A percentile compares a stretch with the other conserved stretches of the same genome.
These are phyloP conservation scores for Arothron firmamentum DNA, from an alignment of 2,113 vertebrate species.

Conservation along the genomic window DNA sequence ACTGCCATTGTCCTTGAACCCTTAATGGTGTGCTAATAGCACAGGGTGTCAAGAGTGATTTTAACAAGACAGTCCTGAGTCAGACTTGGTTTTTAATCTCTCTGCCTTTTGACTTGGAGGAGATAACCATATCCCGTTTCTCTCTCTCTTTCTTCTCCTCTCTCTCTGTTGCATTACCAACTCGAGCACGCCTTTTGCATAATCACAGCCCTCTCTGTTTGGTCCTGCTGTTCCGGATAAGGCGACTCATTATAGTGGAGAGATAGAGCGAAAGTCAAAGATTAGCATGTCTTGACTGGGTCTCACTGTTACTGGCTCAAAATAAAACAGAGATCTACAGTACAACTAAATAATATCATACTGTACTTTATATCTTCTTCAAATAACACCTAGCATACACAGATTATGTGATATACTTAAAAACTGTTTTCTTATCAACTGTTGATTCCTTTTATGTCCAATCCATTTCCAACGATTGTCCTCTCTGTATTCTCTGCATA, in stretches of 20 bases:
- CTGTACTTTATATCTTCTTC: too few relatives aligned
- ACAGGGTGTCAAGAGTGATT: conserved; percentile 63
- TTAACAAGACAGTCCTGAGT: conserved; percentile 61
- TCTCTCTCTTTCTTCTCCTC: conserved; percentile 5
- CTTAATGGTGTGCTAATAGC: conserved; percentile 67
- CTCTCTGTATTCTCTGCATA: conserved; percentile 23
- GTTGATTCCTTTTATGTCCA: neutral
- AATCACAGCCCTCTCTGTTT: conserved; percentile 59
- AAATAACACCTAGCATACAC: too few relatives aligned
- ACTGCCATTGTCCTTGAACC: conserved; percentile 70
- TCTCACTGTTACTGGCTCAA: too few relatives aligned
- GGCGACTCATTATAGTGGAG: conserved; percentile 60
- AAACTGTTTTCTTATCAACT: neutral
- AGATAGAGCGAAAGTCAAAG: neutral
- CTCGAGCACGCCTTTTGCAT: conserved; percentile 60
- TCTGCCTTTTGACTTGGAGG: conserved; percentile 46
- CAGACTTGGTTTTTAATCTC: conserved; percentile 55
- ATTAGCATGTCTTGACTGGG: neutral
- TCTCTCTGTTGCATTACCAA: conserved; percentile 54
- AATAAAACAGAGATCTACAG: too few relatives aligned
- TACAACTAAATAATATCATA: too few relatives aligned
- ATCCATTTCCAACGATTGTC: conserved; percentile 15
- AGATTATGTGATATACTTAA: too few relatives aligned
- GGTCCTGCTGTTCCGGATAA: conserved; percentile 47
- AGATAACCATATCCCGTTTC: conserved; percentile 29